Evolutionary conservation across 1,140 invertebrate genomes (phyloP), one percentile per base, ranked within the genome.

Genomic region (Drosophila watanabei): DNA sequence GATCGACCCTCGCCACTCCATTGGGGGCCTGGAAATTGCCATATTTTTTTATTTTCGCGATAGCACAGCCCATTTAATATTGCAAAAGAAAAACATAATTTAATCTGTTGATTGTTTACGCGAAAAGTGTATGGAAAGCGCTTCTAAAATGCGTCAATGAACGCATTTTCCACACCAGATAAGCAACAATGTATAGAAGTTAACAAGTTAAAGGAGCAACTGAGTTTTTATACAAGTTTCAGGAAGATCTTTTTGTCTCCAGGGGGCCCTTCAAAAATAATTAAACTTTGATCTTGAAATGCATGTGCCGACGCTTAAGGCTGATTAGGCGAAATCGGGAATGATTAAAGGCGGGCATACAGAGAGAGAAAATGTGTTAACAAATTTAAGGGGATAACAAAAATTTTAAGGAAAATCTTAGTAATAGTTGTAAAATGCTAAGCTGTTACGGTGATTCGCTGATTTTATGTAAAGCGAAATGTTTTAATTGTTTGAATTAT

Each of bases 41-140:
- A 30, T 51, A 56, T 54, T 35, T 20, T 24, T 24, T 24, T 24
- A 24, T 24, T 24, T 9, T 51, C 37, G 61, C 58, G 84, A 88
- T 88, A 89, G 49, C 76, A 69, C 51, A 71, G 78, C 75, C 65
- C 69, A 81, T 68, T 84, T 78, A 80, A 75, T 33, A 49, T 66
- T 58, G 60, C 61, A 66, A 79, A 89, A 75, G 78, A 66, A 85
- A 90, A 79, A 79, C 63, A 82, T 75, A 61, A 46, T 60, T 72
- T 69, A 90, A 90, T 86, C 59, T 89, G 86, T 86, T 79, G 51
- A 86, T 86, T 89, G 86, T 89, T 89, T 90, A 90, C 87, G 79
- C 65, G 60, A 65, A 72, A 62, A 35, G 35, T 72, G 57, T 60
- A 65, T 70, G 57, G 69, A 75, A 84, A 85, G 59, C 41, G 46